Percentiles rank a stretch among this genome's conserved stretches.
phyloP scores from a whole-genome alignment of 1,140 invertebrate genomes.

The Zophobas morio region DNA sequence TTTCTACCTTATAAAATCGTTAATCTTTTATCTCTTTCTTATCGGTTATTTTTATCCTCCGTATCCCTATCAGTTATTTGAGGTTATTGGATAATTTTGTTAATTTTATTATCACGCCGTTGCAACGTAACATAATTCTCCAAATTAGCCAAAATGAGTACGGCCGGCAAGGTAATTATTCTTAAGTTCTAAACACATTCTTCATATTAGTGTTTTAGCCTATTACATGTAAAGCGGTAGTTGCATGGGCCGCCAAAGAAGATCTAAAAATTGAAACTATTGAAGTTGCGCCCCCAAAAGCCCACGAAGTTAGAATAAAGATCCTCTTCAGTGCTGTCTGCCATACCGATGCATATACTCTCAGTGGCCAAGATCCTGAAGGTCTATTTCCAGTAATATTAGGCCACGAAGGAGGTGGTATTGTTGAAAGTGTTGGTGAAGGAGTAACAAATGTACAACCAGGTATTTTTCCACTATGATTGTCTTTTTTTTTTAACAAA shows the following conservation, averaged over 20 bases:
- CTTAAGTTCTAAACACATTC: background rate
- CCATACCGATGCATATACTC: conserved; percentile 97
- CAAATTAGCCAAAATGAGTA: too few species aligned
- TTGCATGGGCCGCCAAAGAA: conserved; percentile 92
- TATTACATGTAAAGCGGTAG: conserved; percentile 92
- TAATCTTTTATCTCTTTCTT: too few species aligned
- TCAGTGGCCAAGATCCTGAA: conserved; percentile 94
- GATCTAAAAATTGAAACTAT: conserved; percentile 91
- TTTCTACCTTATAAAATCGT: too few species aligned
- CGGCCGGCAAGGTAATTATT: conserved; percentile 29
- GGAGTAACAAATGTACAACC: conserved; percentile 90
- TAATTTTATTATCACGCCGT: too few species aligned
- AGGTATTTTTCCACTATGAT: conserved; percentile 69
- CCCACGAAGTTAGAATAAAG: conserved; percentile 87
- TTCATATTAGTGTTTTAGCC: conserved; percentile 68
- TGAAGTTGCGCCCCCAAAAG: conserved; percentile 95
- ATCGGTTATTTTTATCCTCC: too few species aligned
- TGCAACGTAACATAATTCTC: too few species aligned
- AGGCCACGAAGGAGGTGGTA: conserved; percentile 95
- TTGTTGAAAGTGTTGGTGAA: conserved; percentile 96
- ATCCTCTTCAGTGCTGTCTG: conserved; percentile 93
- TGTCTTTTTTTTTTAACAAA: background rate
- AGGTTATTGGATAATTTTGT: too few species aligned
- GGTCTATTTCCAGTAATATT: conserved; percentile 94
- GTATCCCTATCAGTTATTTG: too few species aligned